Conservation (phyloP, 2,113 vertebrate species). For the Muntiacus reevesi region DNA sequence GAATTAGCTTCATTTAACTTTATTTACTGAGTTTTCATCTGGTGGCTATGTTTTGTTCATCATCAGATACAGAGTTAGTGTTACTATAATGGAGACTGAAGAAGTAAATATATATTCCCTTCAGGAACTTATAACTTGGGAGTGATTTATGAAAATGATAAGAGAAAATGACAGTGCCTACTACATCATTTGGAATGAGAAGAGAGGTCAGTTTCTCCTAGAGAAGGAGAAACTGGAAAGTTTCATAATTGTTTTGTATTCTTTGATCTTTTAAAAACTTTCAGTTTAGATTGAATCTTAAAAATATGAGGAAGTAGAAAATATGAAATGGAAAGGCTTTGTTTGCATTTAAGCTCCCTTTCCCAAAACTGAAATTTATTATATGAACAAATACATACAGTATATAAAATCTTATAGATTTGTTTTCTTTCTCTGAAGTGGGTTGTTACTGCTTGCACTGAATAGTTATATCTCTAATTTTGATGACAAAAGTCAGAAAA, state of each 20-base stretch:
- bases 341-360: neutral
- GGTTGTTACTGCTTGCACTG: neutral
- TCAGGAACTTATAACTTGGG: neutral
- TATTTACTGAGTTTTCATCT: neutral
- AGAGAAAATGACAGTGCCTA: neutral
- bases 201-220: neutral
- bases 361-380: neutral
- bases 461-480: neutral
- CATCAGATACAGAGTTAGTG: neutral
- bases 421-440: neutral
- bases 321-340: neutral
- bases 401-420: neutral
- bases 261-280: neutral
- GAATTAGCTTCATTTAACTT: conserved; percentile 1
- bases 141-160: neutral
- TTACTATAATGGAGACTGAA: neutral
- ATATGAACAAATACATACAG: neutral
- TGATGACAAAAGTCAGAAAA: conserved; percentile 16
- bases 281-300: neutral
- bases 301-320: conserved; percentile 8
- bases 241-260: neutral
- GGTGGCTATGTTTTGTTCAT: neutral
- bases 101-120: neutral
- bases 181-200: neutral
- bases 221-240: neutral